Evolutionary conservation across 2,888 invertebrate species (phyloP), one percentile per base, ranked within the genome.

Genomic region (Hecatera dysodea): DNA sequence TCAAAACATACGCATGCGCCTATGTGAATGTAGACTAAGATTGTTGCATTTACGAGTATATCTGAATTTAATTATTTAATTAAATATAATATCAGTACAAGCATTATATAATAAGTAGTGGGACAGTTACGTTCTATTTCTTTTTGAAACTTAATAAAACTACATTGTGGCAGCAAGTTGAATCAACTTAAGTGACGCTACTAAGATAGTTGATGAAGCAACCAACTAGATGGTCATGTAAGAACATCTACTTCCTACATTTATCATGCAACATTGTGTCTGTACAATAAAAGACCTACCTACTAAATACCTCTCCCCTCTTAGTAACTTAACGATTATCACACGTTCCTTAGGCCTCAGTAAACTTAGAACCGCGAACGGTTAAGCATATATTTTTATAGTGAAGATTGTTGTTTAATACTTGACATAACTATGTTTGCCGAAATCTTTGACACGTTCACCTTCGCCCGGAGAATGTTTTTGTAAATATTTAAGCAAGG

Each of bases 401-500:
- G 24, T 39, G 19, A 59, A 59, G 24, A 65, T 55, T 60, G 22
- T 36, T 60, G 33, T 53, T 67, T 61, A 46, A 39, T 55, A 24
- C 1, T 59, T 46, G 27, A 50, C 44, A 17, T 70, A 46, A 64
- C 50, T 22, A 77, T 77, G 53, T 76, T 72, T 59, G 48, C 66
- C 15, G 15, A 44, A 64, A 19, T 62, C 36, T 7, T 76, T 72
- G 61, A 52, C 77, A 64, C 42, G 53, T 15, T 64, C 59, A 50
- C 50, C 12, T 57, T 36, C 17, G 12, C 6, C 24, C 48, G 24
- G 29, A 66, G 59, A 63, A 64, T 60, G 29, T 60, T 67, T 64
- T 61, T 48, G 78, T 77, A 46, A 78, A 78, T 72, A 67, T 77
- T 66, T 77, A 57, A 42, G 8, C 19, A 50, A 52, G 19, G 42